phyloP scores from a whole-genome alignment of 2,113 vertebrate genomes.

The Empidonax alnorum region DNA sequence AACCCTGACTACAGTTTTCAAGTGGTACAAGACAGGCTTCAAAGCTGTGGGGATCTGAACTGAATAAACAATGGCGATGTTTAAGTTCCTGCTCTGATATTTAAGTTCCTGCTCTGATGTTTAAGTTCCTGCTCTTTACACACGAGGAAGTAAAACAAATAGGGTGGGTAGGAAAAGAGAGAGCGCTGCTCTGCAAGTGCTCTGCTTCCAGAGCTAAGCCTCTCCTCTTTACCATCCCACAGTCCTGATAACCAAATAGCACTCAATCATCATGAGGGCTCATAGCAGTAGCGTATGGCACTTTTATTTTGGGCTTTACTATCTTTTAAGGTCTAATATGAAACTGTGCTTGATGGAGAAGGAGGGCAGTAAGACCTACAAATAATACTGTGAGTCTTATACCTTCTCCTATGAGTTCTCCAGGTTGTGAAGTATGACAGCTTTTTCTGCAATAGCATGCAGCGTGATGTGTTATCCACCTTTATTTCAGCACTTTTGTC shows the following conservation, averaged over 20 bases:
- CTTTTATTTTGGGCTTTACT: not conserved
- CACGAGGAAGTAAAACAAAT: fast-evolving
- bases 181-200: not conserved
- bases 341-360: not conserved
- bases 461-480: not conserved
- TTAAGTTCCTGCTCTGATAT: not conserved
- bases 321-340: not conserved
- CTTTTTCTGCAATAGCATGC: not conserved
- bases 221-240: not conserved
- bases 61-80: not conserved
- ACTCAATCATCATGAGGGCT: not conserved
- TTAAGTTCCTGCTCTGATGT: not conserved
- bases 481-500: not conserved
- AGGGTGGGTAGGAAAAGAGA: not conserved
- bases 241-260: not conserved
- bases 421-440: not conserved
- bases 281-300: not conserved
- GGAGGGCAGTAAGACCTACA: not conserved
- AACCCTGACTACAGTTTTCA: not conserved
- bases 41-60: not conserved
- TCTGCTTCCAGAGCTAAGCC: not conserved
- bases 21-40: not conserved
- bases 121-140: not conserved
- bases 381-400: not conserved
- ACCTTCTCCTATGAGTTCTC: not conserved